Evolutionary conservation across 2,888 invertebrate genomes (phyloP), one percentile per base, ranked within the genome.

Genomic region (Watsonalla binaria): DNA sequence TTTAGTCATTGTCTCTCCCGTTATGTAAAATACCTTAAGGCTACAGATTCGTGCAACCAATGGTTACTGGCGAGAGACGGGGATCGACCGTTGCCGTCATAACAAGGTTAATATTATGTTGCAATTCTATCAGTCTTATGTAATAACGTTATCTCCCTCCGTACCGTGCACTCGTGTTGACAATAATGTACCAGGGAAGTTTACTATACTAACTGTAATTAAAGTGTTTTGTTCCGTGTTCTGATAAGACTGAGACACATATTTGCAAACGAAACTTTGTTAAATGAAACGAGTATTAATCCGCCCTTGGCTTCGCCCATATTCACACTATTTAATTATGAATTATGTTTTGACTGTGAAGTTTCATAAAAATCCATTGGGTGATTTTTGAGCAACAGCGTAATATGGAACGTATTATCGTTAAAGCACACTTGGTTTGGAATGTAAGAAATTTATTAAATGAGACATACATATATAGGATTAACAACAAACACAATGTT

Each of bases 61-160:
- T 24, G 66, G 64, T 68, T 74, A 54, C 70, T 71, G 68, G 70
- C 71, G 78, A 76, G 74, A 71, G 75, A 70, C 72, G 74, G 42
- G 9, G 5, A 11, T 66, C 76, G 72, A 67, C 69, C 75, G 74
- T 75, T 78, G 71, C 68, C 74, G 72, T 61, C 70, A 66, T 85
- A 83, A 86, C 78, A 75, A 82, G 76, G 81, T 85, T 84, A 83
- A 74, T 74, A 75, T 24, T 24, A 24, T 78, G 78, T 72, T 72
- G 76, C 80, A 78, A 82, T 84, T 80, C 77, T 76, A 79, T 83
- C 79, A 79, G 79, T 67, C 73, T 74, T 76, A 67, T 71, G 60
- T 78, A 79, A 79, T 79, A 73, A 68, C 68, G 70, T 83, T 82
- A 78, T 76, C 72, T 67, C 66, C 62, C 61, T 68, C 59, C 68